Conservation (phyloP, 37 sponge, comb jelly and placozoan species). For the Diacarnus erythraeanus region DNA sequence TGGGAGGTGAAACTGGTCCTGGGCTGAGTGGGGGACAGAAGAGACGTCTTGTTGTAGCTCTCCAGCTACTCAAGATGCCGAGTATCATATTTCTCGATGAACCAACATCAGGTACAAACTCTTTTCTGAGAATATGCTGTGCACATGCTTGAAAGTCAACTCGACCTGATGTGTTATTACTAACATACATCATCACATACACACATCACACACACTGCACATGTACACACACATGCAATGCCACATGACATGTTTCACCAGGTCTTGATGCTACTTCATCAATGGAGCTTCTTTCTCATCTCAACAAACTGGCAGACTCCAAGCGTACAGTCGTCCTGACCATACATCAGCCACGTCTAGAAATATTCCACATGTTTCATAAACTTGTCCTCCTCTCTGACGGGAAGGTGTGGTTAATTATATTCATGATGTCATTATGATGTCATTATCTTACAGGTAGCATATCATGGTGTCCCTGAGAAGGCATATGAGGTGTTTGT, state of each 20-base stretch:
- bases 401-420: constrained; percentile 59
- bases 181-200: no score
- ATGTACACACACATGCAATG: background rate
- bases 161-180: no score
- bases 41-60: constrained; percentile 71
- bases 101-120: constrained; percentile 77
- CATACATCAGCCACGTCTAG: constrained; percentile 80
- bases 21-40: constrained; percentile 93
- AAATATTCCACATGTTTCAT: constrained; percentile 83
- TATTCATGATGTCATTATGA: background rate
- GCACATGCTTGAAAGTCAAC: no score
- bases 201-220: no score
- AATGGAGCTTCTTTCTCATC: constrained; percentile 71
- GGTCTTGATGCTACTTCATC: constrained; percentile 81
- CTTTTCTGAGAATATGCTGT: no score
- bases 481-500: constrained; percentile 81
- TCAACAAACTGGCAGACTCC: constrained; percentile 70
- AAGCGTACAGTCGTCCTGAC: constrained; percentile 80
- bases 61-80: constrained; percentile 79
- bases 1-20: constrained; percentile 83
- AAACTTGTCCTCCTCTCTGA: constrained; percentile 65
- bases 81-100: constrained; percentile 86
- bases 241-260: background rate
- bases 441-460: constrained; percentile 44
- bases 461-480: constrained; percentile 68